Base-by-base conservation (phyloP, 1,140 invertebrate genomes). In the Drosophila parvula region DNA sequence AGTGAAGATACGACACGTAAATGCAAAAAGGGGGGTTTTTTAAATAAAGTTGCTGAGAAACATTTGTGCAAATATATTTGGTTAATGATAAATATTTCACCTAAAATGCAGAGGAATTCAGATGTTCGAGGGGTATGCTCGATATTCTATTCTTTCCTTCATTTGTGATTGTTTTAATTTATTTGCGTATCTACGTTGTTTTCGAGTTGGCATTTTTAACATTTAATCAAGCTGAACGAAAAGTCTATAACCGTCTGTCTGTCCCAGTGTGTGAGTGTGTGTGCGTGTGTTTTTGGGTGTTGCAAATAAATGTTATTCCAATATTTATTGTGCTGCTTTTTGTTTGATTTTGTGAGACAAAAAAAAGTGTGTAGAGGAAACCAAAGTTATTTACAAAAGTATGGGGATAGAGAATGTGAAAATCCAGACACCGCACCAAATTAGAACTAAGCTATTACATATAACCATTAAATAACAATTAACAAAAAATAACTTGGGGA, bases 41-140 rank as follows among this genome's bases (percentile, higher is more conserved):
- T 14, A 38, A 6, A 14, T 38, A 38, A 40, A 53, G 74, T 43
- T 28, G 59, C 44, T 50, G 45, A 51, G 56, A 75, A 88, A 81
- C 84, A 89, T 84, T 88, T 88, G 84, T 88, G 84, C 80, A 89
- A 88, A 88, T 88, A 89, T 69, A 38, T 55, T 55, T 78, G 80
- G 77, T 88, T 88, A 88, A 57, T 55, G 50, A 80, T 80, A 65
- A 44, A 80, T 80, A 58, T 40, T 58, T 53, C 38, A 48, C 47
- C 55, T 36, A 57, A 58, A 79, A 40, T 28, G 45, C 22, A 58
- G n/a, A 48, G 12, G 38, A 70, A 77, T 77, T 65, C 30, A 50
- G 12, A 47, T 67, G 16, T 1, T 16, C 8, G 16, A n/a, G 32
- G 18, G 32, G 18, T 18, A 57, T 58, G 28, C 51, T 34, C 16